Evolutionary conservation across 2,888 invertebrate species (phyloP).

Genomic region (Muscina levida): DNA sequence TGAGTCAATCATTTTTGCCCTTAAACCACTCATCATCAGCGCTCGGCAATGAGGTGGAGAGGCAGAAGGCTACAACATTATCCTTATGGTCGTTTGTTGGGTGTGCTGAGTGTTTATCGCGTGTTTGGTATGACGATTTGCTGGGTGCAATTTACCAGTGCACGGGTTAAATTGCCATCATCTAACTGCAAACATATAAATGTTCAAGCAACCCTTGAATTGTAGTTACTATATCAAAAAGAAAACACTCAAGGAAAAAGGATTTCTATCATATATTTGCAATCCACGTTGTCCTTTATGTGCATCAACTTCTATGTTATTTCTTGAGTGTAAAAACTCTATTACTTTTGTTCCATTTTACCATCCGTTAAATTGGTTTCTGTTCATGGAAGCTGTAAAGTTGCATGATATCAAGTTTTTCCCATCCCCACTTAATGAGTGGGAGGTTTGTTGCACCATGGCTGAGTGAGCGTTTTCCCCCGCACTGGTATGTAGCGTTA

Average conservation of each 20-base stretch:
- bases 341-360: not conserved
- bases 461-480: constrained; percentile 19
- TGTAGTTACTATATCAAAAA: constrained; percentile 17
- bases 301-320: not conserved
- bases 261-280: too few relatives aligned
- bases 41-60: not conserved
- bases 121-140: constrained; percentile 44
- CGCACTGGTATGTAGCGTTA: constrained; percentile 41
- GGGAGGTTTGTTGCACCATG: constrained; percentile 22
- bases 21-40: constrained; percentile 54
- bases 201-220: not conserved
- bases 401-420: constrained; percentile 71
- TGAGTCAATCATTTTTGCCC: constrained; percentile 55
- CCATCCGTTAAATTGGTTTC: constrained; percentile 72
- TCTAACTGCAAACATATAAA: constrained; percentile 23
- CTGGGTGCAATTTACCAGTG: constrained; percentile 54
- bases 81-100: not conserved
- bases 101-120: constrained; percentile 50
- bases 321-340: not conserved
- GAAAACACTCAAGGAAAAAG: constrained; percentile 5
- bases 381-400: constrained; percentile 77
- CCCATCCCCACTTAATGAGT: constrained; percentile 32
- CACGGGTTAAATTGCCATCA: constrained; percentile 55
- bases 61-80: not conserved
- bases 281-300: too few relatives aligned